Evolutionary conservation across 2,797 vertebrate genomes (phyloP).

Genomic region (Onychomys arenicola): DNA sequence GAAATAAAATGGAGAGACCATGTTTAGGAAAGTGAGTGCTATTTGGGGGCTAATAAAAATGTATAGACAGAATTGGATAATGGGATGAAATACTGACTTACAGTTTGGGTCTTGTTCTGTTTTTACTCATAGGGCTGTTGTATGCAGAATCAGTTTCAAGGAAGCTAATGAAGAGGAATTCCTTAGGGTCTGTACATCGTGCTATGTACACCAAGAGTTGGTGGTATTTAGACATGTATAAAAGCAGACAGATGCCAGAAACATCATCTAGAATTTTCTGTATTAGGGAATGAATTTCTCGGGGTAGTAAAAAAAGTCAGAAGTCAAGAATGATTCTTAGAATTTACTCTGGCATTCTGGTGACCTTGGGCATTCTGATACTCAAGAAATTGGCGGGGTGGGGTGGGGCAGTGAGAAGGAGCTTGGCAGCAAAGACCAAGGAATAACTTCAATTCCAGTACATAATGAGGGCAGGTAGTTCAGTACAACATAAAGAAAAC

Average conservation of each 20-base stretch:
- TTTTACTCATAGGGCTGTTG: neutral
- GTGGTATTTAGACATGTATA: neutral
- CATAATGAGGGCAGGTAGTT: neutral
- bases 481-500: neutral
- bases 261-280: neutral
- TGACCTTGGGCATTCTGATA: neutral
- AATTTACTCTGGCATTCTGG: neutral
- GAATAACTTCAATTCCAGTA: neutral
- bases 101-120: neutral
- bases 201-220: fast-evolving
- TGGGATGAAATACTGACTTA: neutral
- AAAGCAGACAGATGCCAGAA: neutral
- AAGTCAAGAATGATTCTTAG: neutral
- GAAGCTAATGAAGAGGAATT: neutral
- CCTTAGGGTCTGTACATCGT: neutral
- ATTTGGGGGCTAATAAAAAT: neutral
- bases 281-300: neutral
- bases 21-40: neutral
- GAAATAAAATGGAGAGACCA: neutral
- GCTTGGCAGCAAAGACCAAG: neutral
- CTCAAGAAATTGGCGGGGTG: neutral
- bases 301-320: neutral
- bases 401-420: too few relatives aligned
- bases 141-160: neutral
- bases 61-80: neutral